A percentile compares a stretch with the other conserved stretches of the same genome.
These are phyloP conservation scores for Hippasteria phrygiana DNA, from an alignment of 53 echinoderm and acorn worm genomes.

Conservation along the genomic window DNA sequence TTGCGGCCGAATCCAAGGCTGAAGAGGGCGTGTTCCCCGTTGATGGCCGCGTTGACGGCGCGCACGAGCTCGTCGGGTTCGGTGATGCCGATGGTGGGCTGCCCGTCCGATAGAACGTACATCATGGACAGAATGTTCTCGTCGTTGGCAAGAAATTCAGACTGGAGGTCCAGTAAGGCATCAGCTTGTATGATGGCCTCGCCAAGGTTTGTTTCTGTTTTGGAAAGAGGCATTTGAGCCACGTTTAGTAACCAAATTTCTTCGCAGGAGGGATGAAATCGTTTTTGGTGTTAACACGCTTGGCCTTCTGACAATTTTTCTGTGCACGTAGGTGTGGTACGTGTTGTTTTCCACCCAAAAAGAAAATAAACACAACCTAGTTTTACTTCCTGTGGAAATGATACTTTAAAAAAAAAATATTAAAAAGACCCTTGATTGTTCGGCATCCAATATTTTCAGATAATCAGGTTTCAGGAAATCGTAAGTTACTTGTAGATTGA, in stretches of 20 bases:
- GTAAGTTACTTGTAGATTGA: too few species aligned
- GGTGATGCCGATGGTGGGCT: conserved; percentile 82
- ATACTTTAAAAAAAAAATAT: not conserved
- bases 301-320: too few species aligned
- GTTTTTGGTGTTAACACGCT: too few species aligned
- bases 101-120: conserved; percentile 86
- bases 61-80: conserved; percentile 73
- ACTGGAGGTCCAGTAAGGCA: conserved; percentile 79
- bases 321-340: too few species aligned
- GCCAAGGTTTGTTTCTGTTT: conserved; percentile 88
- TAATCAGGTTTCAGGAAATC: too few species aligned
- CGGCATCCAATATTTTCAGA: not conserved
- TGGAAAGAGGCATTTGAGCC: not conserved
- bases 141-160: conserved; percentile 56
- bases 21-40: conserved; percentile 80
- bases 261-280: too few species aligned
- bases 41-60: conserved; percentile 68
- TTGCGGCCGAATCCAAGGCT: conserved; percentile 89
- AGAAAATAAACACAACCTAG: too few species aligned
- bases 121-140: conserved; percentile 86
- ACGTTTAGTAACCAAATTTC: too few species aligned
- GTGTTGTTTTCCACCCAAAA: too few species aligned
- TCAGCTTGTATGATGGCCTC: conserved; percentile 86
- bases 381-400: not conserved
- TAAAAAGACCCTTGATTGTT: not conserved